These are phyloP conservation scores for cattle (Bos taurus) DNA, from an alignment of 2,113 vertebrate genomes.

Conservation along the genomic window DNA sequence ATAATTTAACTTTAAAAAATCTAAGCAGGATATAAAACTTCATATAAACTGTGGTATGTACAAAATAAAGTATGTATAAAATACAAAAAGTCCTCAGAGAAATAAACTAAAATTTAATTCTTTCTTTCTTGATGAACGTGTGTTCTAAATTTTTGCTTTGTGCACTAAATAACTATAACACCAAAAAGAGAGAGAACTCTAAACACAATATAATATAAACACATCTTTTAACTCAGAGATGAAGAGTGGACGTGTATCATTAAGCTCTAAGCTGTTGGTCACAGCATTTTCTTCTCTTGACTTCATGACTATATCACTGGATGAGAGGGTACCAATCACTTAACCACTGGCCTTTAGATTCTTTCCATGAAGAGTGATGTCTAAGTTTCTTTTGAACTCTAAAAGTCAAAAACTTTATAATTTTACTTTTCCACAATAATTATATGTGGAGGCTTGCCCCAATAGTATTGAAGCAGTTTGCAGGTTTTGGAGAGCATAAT, in stretches of 20 bases:
- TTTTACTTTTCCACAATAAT: background rate
- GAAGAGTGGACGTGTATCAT: background rate
- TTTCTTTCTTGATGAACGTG: background rate
- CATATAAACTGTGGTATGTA: background rate
- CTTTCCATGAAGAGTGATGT: background rate
- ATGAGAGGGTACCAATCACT: background rate
- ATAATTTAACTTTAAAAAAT: background rate
- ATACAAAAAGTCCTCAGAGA: background rate
- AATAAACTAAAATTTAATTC: slow-evolving; percentile 16
- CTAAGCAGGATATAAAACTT: slow-evolving; percentile 13
- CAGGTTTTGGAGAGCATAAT: background rate
- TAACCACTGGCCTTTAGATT: background rate
- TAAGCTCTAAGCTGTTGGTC: background rate
- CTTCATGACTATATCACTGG: background rate
- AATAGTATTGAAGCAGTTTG: background rate
- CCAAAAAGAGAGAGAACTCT: background rate
- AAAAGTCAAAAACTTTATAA: background rate
- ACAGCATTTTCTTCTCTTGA: background rate
- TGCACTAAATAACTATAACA: background rate
- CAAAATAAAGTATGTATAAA: slow-evolving; percentile 3
- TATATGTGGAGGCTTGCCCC: background rate
- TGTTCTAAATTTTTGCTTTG: slow-evolving; percentile 28
- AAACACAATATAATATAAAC: background rate
- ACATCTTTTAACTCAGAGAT: background rate
- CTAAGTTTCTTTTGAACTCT: background rate